These are phyloP conservation scores for Neocloeon triangulifer DNA, from an alignment of 1,140 invertebrate genomes.

Conservation along the genomic window DNA sequence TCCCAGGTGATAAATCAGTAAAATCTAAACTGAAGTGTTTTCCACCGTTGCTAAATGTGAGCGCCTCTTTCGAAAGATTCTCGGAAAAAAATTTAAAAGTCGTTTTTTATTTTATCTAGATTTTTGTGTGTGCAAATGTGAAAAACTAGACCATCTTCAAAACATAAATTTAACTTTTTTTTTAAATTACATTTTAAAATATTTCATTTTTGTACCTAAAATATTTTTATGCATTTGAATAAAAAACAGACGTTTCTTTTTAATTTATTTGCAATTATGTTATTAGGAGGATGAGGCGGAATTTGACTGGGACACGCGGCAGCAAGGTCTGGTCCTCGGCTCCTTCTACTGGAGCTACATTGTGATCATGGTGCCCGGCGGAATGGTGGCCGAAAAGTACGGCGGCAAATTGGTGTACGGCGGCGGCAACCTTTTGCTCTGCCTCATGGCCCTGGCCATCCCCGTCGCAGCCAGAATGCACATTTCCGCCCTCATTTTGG, in stretches of 20 bases:
- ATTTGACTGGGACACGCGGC: constrained; percentile 40
- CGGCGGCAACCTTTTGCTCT: constrained; percentile 36
- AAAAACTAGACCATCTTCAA: too few relatives aligned
- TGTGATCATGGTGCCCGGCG: constrained; percentile 47
- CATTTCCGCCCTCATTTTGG: constrained; percentile 29
- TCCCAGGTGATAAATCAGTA: neutral
- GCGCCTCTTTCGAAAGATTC: too few relatives aligned
- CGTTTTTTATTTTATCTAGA: too few relatives aligned
- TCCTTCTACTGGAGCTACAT: constrained; percentile 56
- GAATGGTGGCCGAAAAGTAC: constrained; percentile 38
- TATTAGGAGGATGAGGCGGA: too few relatives aligned
- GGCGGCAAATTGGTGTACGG: constrained; percentile 50
- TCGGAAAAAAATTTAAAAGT: too few relatives aligned
- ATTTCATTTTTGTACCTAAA: too few relatives aligned
- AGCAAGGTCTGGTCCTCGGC: constrained; percentile 42
- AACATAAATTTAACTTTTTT: too few relatives aligned
- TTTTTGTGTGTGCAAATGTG: too few relatives aligned
- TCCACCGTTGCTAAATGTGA: neutral
- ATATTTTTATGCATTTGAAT: too few relatives aligned
- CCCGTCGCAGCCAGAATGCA: constrained; percentile 35
- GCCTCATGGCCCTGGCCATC: constrained; percentile 43
- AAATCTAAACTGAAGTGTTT: neutral
- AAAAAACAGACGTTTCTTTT: too few relatives aligned
- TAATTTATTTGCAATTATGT: too few relatives aligned
- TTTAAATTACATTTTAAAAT: too few relatives aligned